Base-by-base conservation (phyloP, 2,113 vertebrate genomes). In the Argyrosomus japonicus region DNA sequence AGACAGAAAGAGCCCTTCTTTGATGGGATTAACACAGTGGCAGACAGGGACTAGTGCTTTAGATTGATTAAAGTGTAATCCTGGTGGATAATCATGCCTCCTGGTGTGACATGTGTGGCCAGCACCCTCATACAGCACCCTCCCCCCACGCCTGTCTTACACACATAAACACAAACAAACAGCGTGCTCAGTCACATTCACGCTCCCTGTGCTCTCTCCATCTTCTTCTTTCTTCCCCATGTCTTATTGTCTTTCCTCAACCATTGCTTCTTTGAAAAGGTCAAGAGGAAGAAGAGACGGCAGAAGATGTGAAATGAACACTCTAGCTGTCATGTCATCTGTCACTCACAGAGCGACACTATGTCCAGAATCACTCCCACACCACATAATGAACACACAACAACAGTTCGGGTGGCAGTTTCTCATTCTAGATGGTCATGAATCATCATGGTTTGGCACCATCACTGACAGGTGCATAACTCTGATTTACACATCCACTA, bases 11-110 rank as follows among this genome's bases (percentile, higher is more conserved):
- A 83, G 90, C 90, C 77, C 82, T 79, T 77, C 80, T 91, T 88
- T 87, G 88, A 93, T 93, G 77, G 88, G 91, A 94, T 94, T 92
- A 93, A 74, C 79, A 86, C 89, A 87, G 85, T 86, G 74, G 79
- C 83, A 81, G 88, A 91, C 88, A 91, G 89, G 85, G 84, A 89
- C 89, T 84, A 89, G 87, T 89, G 85, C 89, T 90, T 93, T 91
- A 90, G 87, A 92, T 94, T 93, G 92, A 94, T 94, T 93, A 89
- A 93, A 93, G 86, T 93, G 92, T 93, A 94, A 94, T 93, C 92
- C 92, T 80, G 77, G 57, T 68, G 84, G 91, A 93, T 93, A 91
- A 93, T 92, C 93, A 87, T 84, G 89, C 83, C 87, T 88, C 87
- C 89, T 84, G 85, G 91, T 84, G 90, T 89, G 84, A 82, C 89